Percentiles rank a stretch among this genome's conserved stretches.
Evolutionary conservation across 2,888 invertebrate species (phyloP).

Genomic region (Schizotus pectinicornis): DNA sequence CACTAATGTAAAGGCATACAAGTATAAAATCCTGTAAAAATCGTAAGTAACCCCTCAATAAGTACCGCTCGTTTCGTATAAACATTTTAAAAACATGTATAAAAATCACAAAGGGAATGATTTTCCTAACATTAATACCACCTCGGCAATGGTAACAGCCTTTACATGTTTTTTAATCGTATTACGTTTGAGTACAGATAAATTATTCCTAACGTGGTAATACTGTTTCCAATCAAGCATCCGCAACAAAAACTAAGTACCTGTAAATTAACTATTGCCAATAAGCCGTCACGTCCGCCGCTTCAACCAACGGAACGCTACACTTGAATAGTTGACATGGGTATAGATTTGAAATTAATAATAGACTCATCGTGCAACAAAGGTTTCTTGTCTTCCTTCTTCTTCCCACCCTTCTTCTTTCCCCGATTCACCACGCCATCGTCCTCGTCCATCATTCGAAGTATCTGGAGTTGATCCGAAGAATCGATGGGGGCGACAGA

Average conservation of each 20-base stretch:
- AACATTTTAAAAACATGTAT: background rate
- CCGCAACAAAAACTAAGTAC: background rate
- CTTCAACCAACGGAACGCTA: background rate
- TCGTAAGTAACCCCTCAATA: background rate
- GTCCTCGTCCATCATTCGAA: conserved; percentile 79
- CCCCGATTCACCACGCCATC: conserved; percentile 69
- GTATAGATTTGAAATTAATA: conserved; percentile 48
- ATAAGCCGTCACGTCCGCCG: background rate
- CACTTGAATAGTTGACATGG: conserved; percentile 46
- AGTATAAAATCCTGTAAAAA: background rate
- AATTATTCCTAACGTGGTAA: background rate
- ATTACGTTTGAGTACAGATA: background rate
- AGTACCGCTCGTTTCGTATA: background rate
- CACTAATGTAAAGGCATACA: too few species aligned
- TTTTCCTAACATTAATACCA: background rate
- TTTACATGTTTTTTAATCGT: background rate
- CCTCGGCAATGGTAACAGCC: background rate
- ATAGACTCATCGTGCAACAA: conserved; percentile 57
- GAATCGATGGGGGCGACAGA: conserved; percentile 79
- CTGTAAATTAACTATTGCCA: background rate
- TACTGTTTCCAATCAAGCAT: background rate
- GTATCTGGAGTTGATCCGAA: conserved; percentile 72
- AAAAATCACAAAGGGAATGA: conserved; percentile 5
- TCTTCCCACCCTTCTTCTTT: conserved; percentile 46
- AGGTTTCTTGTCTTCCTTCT: conserved; percentile 59